phyloP scores from a whole-genome alignment of 2,888 invertebrate genomes.

The Campoletis raptor region DNA sequence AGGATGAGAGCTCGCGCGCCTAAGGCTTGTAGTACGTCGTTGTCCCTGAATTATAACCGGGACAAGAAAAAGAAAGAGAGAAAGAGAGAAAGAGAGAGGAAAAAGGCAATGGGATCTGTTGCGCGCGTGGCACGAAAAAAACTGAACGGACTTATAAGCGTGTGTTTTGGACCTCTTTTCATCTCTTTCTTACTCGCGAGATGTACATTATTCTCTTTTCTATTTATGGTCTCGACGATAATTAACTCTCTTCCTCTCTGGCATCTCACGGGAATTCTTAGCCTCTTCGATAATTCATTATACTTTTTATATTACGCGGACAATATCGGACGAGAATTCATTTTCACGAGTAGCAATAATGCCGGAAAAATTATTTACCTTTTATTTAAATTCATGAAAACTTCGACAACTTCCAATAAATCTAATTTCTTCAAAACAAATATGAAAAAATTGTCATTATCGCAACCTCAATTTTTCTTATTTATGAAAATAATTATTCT shows the following conservation, averaged over 20 bases:
- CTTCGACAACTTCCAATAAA: neutral
- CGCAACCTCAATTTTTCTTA: neutral
- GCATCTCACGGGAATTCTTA: constrained; percentile 41
- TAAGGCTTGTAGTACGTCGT: constrained; percentile 64
- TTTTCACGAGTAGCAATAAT: neutral
- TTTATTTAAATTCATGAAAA: neutral
- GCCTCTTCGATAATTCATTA: constrained; percentile 59
- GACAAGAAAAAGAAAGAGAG: constrained; percentile 49
- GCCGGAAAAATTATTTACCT: neutral
- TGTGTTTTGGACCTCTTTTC: constrained; percentile 31
- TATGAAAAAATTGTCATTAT: neutral
- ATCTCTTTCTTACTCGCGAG: constrained; percentile 35
- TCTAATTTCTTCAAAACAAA: neutral
- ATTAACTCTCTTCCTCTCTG: constrained; percentile 60
- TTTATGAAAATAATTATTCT: neutral
- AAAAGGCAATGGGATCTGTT: constrained; percentile 47
- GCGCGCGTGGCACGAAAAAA: constrained; percentile 69
- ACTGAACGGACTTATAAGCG: constrained; percentile 40
- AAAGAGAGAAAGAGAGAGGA: neutral
- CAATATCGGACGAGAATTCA: constrained; percentile 15
- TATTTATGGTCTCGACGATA: constrained; percentile 62
- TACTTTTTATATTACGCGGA: constrained; percentile 22
- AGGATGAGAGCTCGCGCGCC: constrained; percentile 58
- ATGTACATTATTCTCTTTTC: constrained; percentile 59
- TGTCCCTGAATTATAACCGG: constrained; percentile 68